Percentiles rank a stretch among this genome's conserved stretches.
Conservation (phyloP, 2,113 vertebrate genomes). For the Calidris pygmaea region DNA sequence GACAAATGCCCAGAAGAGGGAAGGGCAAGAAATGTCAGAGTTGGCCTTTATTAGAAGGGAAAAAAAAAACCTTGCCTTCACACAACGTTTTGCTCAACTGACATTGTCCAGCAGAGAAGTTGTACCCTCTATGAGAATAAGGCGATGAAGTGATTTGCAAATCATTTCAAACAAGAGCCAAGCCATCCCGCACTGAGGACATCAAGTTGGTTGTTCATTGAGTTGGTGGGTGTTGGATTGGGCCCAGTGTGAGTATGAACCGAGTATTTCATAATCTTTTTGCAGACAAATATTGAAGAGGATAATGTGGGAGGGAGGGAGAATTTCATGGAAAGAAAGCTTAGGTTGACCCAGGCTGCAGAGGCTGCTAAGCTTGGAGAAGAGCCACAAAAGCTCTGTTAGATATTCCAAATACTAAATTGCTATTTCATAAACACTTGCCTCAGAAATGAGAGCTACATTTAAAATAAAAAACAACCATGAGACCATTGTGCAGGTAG, state of each 20-base stretch:
- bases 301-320: background rate
- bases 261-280: background rate
- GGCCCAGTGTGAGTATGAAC: background rate
- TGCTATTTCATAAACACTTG: background rate
- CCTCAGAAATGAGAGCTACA: background rate
- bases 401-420: background rate
- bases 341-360: background rate
- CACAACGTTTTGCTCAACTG: accelerated
- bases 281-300: background rate
- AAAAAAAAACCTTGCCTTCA: background rate
- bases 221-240: background rate
- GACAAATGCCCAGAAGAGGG: background rate
- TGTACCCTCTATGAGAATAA: background rate
- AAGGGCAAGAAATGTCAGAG: background rate
- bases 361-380: background rate
- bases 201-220: background rate
- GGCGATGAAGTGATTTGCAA: background rate
- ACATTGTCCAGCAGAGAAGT: accelerated
- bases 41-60: background rate
- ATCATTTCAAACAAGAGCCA: background rate
- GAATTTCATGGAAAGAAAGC: background rate
- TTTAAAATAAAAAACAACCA: background rate
- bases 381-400: background rate
- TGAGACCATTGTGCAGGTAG: background rate
- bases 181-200: background rate